Base-by-base conservation (phyloP, 2,888 invertebrate genomes). In the Ligdia adustata region DNA sequence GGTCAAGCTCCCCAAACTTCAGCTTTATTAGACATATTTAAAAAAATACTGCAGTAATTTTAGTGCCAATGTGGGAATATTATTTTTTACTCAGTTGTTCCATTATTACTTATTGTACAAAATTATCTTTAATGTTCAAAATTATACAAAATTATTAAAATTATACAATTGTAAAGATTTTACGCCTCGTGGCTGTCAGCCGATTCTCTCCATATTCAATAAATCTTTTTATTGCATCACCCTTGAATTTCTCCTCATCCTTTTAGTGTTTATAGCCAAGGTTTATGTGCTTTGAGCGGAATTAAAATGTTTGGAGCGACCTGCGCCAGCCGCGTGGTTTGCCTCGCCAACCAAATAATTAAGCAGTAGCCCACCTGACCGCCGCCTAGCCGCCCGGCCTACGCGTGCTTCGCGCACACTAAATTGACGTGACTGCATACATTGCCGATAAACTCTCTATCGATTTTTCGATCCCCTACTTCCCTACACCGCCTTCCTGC, bases 381-480 rank as follows among this genome's bases (percentile, higher is more conserved):
- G 9, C 29, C 38, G 34, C 9, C 13, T 16, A 16, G 13, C 34
- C 22, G 13, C 22, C 33, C 24, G 20, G 12, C 34, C 34, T 35
- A 47, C 47, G 46, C 49, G 46, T 59, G 49, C 47, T 54, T 53
- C 52, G 64, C 66, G 66, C 66, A 55, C 54, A 41, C 51, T 55
- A 57, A 58, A 66, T 68, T 69, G 58, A 64, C 73, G 73, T 76
- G 75, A 69, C 72, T 69, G 67, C 67, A 75, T 72, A 72, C 75
- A 69, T 69, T 69, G 57, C 52, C 61, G 69, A 74, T 74, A 72
- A 73, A 66, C 68, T 66, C 52, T 43, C 50, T 75, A 79, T 78
- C 69, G 79, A 76, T 79, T 79, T 76, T 60, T 62, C 57, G 40
- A 65, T 64, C 62, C 75, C 70, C 72, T 62, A 57, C 63, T 66